Evolutionary conservation across 2,113 vertebrate genomes (phyloP).

Genomic region (Himantopus leucocephalus): DNA sequence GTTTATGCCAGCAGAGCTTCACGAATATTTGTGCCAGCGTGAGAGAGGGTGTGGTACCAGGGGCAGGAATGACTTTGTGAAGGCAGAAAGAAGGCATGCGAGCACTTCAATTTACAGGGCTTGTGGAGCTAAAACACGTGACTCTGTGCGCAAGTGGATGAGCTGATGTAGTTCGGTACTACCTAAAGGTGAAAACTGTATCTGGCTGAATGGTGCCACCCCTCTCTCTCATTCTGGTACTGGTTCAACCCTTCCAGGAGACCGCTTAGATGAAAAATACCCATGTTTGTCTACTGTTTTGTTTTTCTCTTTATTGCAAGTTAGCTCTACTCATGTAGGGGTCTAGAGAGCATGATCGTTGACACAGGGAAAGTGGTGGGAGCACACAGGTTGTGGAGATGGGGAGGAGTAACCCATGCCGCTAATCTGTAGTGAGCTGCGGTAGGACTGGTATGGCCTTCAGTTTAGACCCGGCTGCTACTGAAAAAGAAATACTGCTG

Average conservation of each 20-base stretch:
- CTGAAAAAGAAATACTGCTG: not conserved
- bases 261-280: not conserved
- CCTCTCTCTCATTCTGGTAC: not conserved
- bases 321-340: accelerated
- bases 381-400: not conserved
- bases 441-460: not conserved
- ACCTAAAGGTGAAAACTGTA: not conserved
- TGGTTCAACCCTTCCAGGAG: not conserved
- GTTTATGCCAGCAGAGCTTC: not conserved
- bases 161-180: not conserved
- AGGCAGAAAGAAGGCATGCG: not conserved
- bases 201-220: not conserved
- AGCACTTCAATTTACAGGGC: not conserved
- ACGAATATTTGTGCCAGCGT: accelerated
- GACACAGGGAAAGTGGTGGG: not conserved
- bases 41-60: not conserved
- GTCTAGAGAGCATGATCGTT: not conserved
- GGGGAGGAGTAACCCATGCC: not conserved
- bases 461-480: not conserved
- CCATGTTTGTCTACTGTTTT: not conserved
- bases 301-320: not conserved
- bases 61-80: not conserved
- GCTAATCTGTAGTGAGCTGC: not conserved
- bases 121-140: not conserved
- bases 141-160: accelerated